A percentile compares a stretch with the other conserved stretches of the same genome.
These are phyloP conservation scores for Huso huso DNA, from an alignment of 2,797 vertebrate genomes.

Conservation along the genomic window DNA sequence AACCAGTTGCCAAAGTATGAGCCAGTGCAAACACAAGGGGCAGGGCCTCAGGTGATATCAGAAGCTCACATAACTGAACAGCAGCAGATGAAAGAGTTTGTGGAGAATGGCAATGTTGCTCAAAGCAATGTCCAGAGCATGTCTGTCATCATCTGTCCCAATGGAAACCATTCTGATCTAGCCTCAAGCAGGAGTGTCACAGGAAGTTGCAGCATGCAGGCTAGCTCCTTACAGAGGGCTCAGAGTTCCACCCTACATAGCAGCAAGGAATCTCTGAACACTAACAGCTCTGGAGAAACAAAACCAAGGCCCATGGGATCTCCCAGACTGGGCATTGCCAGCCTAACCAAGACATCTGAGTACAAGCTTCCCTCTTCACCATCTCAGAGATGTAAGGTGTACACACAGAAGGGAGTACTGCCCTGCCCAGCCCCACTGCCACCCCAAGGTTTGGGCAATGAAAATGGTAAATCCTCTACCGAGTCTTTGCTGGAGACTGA, in stretches of 20 bases:
- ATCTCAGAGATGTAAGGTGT: slow-evolving; percentile 87
- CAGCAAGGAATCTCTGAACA: slow-evolving; percentile 77
- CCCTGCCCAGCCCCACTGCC: slow-evolving; percentile 67
- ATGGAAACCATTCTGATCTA: slow-evolving; percentile 53
- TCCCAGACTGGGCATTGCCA: slow-evolving; percentile 85
- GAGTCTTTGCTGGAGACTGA: slow-evolving; percentile 72
- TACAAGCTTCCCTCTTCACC: slow-evolving; percentile 87
- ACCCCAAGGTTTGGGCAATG: slow-evolving; percentile 63
- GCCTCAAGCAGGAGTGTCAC: slow-evolving; percentile 71
- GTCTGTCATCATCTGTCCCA: slow-evolving; percentile 49
- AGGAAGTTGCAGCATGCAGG: slow-evolving; percentile 54
- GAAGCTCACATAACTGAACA: slow-evolving; percentile 55
- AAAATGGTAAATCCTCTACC: slow-evolving; percentile 58
- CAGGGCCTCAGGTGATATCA: slow-evolving; percentile 35
- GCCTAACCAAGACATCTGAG: slow-evolving; percentile 87
- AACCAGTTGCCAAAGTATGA: slow-evolving; percentile 46
- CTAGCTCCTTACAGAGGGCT: slow-evolving; percentile 54
- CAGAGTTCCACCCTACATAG: slow-evolving; percentile 75
- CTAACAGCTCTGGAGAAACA: slow-evolving; percentile 72
- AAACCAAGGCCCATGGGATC: slow-evolving; percentile 86
- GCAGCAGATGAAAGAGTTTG: slow-evolving; percentile 64
- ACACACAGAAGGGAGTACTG: slow-evolving; percentile 90
- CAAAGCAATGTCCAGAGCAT: slow-evolving; percentile 60
- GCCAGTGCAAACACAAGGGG: slow-evolving; percentile 37
- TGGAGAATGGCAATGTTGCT: slow-evolving; percentile 64